These are phyloP conservation scores for Oikopleura dioica DNA, from an alignment of 23 tunicate species.

Conservation along the genomic window DNA sequence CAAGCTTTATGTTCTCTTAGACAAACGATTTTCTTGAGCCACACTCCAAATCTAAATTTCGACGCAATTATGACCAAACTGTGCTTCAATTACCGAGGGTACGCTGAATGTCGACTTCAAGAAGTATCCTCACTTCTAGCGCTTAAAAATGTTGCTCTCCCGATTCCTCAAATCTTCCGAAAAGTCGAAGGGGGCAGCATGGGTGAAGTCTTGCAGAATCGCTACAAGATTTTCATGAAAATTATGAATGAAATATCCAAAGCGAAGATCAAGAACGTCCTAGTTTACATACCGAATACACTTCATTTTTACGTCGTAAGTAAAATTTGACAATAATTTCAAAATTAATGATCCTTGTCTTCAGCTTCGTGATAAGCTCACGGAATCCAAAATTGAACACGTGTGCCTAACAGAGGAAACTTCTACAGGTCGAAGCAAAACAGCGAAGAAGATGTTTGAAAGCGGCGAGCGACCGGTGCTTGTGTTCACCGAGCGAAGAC, in stretches of 20 bases:
- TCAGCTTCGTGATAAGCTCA: neutral
- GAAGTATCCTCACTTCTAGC: neutral
- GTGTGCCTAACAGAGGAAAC: neutral
- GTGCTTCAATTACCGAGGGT: conserved; percentile 40
- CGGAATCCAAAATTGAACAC: neutral
- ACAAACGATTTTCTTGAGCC: neutral
- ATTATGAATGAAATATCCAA: conserved; percentile 25
- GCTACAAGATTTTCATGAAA: conserved; percentile 37
- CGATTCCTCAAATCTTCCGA: conserved; percentile 14
- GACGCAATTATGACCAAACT: conserved; percentile 27
- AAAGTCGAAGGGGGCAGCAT: neutral
- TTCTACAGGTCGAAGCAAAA: conserved; percentile 20
- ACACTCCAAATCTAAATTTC: conserved; percentile 16
- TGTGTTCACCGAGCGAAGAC: conserved; percentile 73
- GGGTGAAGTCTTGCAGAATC: conserved; percentile 17
- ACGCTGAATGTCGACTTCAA: neutral
- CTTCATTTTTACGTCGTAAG: conserved; percentile 16
- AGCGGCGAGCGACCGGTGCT: conserved; percentile 26
- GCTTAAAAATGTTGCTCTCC: neutral
- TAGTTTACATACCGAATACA: conserved; percentile 25
- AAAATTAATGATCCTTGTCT: no score
- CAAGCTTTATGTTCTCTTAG: neutral
- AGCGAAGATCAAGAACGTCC: conserved; percentile 19
- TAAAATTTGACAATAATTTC: neutral
- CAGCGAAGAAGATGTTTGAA: conserved; percentile 28